Base-by-base conservation (phyloP, 2,797 vertebrate genomes). In the Distichodus sexfasciatus region DNA sequence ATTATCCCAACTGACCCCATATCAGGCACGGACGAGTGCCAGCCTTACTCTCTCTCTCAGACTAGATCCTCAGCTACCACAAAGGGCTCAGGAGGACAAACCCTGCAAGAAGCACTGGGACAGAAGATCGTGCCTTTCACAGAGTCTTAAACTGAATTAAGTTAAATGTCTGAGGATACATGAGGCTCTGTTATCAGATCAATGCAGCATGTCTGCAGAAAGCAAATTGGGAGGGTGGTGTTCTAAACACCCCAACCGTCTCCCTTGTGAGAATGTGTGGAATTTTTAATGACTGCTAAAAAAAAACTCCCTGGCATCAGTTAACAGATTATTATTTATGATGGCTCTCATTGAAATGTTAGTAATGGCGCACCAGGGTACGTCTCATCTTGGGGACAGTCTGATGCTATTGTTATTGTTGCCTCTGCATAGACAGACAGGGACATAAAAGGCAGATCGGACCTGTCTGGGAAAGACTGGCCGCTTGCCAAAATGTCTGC, bases 381-480 rank as follows among this genome's bases (percentile, higher is more conserved):
- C 40, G 47, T 69, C 66, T 69, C 41, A 58, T 76, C 65, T 69
- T 54, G 58, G n/a, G 53, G 59, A 67, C 61, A 51, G 59, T 71
- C 64, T 60, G 51, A 65, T 41, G 46, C 58, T 58, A 71, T 77
- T 77, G 69, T 75, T 75, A 46, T 65, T 60, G 58, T 71, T 61
- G 66, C n/a, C 59, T 58, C 50, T 74, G 57, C 51, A 69, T 54
- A 68, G 73, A 77, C 59, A 62, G 72, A 64, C 47, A 24, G 63
- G 17, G 57, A 71, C 79, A 74, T 81, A 82, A 83, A 83, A 81
- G 81, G 72, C 80, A 64, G 79, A 86, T 87, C 79, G 88, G 83
- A 82, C 82, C 82, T 80, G 77, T 71, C 81, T 87, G 87, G 87
- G 88, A 89, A 86, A 81, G 82, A 80, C 81, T 91, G 91, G 89